These are phyloP conservation scores for Catharus minimus DNA, from an alignment of 2,113 vertebrate genomes.

Conservation along the genomic window DNA sequence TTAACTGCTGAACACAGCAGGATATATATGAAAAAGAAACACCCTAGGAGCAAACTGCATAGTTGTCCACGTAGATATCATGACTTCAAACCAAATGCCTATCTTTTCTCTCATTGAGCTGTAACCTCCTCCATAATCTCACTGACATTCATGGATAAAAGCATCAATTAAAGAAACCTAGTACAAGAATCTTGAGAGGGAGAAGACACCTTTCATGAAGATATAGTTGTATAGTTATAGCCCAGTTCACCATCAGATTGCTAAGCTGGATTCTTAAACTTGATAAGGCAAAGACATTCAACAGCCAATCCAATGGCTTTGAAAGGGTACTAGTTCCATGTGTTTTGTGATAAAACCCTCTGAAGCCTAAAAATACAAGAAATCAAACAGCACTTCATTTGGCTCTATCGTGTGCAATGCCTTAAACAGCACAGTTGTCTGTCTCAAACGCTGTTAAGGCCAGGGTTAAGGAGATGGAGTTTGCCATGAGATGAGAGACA, in stretches of 20 bases:
- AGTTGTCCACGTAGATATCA: not conserved
- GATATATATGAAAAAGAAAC: not conserved
- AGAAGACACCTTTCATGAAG: not conserved
- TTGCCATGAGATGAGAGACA: not conserved
- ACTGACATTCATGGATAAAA: not conserved
- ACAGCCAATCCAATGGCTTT: rapidly evolving
- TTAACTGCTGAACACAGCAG: not conserved
- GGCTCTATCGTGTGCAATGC: no score
- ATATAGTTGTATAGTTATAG: not conserved
- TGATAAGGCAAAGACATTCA: not conserved
- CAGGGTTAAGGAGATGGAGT: not conserved
- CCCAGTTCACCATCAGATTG: not conserved
- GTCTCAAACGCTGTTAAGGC: not conserved
- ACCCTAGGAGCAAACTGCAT: not conserved
- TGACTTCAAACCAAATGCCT: not conserved
- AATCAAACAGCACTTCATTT: not conserved
- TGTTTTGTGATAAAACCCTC: not conserved
- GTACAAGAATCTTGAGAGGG: not conserved
- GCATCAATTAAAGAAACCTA: not conserved
- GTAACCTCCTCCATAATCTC: not conserved
- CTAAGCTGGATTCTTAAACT: not conserved
- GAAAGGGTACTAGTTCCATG: rapidly evolving
- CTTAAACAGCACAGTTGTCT: not conserved
- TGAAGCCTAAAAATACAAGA: not conserved
- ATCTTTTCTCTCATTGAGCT: not conserved